Evolutionary conservation across 2,113 vertebrate species (phyloP).

Genomic region (Leucopsar rothschildi): DNA sequence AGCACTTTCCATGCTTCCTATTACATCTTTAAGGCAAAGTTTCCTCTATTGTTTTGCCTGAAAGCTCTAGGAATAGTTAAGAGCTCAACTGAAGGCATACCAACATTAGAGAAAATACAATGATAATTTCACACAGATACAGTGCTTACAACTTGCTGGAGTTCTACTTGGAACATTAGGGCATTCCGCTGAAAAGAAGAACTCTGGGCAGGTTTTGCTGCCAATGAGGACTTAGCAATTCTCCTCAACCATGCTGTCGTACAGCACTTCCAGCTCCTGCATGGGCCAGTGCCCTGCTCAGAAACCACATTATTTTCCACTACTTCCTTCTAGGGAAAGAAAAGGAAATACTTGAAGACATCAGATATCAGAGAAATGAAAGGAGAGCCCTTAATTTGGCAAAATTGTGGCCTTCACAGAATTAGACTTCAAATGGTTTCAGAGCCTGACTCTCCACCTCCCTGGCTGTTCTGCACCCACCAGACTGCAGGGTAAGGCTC

Average conservation of each 20-base stretch:
- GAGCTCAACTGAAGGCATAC: background rate
- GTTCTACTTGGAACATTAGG: background rate
- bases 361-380: background rate
- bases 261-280: rapidly evolving
- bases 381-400: background rate
- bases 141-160: background rate
- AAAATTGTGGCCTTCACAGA: background rate
- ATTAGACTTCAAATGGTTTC: background rate
- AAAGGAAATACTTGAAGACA: background rate
- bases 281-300: background rate
- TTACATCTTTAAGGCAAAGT: background rate
- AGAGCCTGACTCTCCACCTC: background rate
- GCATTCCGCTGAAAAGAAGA: background rate
- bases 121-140: background rate
- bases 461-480: background rate
- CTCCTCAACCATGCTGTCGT: background rate
- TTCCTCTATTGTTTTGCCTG: background rate
- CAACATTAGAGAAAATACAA: rapidly evolving
- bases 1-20: background rate
- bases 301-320: background rate
- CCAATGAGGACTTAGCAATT: background rate
- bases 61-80: background rate
- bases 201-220: background rate
- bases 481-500: background rate
- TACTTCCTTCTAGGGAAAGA: background rate